phyloP scores from a whole-genome alignment of 2,888 invertebrate genomes.

The Catonia carolina region DNA sequence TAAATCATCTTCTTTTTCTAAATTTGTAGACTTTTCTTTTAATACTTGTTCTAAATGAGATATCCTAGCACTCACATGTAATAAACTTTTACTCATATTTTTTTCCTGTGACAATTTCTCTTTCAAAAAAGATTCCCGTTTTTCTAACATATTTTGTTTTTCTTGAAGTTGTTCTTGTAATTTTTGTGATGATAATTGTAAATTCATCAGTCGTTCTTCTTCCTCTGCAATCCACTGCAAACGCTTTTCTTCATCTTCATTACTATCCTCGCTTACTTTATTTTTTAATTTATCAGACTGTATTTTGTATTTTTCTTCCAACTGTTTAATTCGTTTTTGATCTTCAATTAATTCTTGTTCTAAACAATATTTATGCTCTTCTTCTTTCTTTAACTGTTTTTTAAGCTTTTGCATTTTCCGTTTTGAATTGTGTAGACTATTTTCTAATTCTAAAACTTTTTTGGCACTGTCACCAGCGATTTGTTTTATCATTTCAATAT shows the following conservation, averaged over 20 bases:
- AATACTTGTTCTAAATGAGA: constrained; percentile 61
- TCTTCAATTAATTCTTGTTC: constrained; percentile 57
- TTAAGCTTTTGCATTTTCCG: constrained; percentile 69
- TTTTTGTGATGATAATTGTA: constrained; percentile 31
- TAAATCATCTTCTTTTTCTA: constrained; percentile 52
- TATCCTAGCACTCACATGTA: constrained; percentile 59
- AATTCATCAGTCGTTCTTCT: constrained; percentile 28
- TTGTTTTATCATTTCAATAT: constrained; percentile 48
- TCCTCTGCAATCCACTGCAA: constrained; percentile 32
- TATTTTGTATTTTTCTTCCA: not conserved
- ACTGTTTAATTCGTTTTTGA: constrained; percentile 38
- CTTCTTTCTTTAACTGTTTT: constrained; percentile 65
- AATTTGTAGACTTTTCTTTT: constrained; percentile 61
- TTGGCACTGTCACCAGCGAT: constrained; percentile 56
- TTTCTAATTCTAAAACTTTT: constrained; percentile 65
- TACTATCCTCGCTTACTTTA: not conserved
- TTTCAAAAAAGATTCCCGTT: constrained; percentile 32
- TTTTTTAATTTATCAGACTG: constrained; percentile 19
- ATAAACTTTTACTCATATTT: constrained; percentile 44
- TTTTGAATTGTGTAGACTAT: constrained; percentile 64
- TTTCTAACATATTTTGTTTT: constrained; percentile 29
- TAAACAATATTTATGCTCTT: constrained; percentile 60
- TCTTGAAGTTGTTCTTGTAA: constrained; percentile 30
- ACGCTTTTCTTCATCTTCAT: constrained; percentile 17
- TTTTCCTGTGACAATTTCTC: constrained; percentile 31